These are phyloP conservation scores for Temnothorax ravouxi DNA, from an alignment of 2,888 invertebrate species.

Conservation along the genomic window DNA sequence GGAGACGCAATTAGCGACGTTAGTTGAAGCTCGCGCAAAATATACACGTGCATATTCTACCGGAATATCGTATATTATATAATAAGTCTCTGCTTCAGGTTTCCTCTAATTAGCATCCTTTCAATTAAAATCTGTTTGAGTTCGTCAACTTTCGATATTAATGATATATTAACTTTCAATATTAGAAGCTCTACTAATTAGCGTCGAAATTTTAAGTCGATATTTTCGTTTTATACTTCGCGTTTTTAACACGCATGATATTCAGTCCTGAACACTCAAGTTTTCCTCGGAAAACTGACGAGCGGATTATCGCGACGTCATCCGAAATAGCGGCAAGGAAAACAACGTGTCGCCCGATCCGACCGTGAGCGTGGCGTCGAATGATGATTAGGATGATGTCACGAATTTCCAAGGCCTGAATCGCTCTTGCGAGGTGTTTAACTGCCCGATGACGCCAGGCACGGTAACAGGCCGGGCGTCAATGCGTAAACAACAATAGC, in stretches of 20 bases:
- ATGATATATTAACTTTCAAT: neutral
- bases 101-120: neutral
- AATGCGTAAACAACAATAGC: constrained; percentile 43
- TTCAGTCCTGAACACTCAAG: neutral
- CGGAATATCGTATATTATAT: neutral
- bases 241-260: neutral
- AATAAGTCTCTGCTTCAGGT: neutral
- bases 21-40: neutral
- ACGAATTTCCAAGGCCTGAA: constrained; percentile 76
- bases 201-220: neutral
- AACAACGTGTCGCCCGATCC: neutral
- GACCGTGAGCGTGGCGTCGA: constrained; percentile 18
- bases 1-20: constrained; percentile 3
- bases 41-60: neutral
- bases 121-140: neutral
- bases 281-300: constrained; percentile 7
- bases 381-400: constrained; percentile 69
- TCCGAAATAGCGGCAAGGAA: neutral
- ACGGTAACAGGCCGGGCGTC: constrained; percentile 41
- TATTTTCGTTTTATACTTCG: neutral
- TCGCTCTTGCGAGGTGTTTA: constrained; percentile 72
- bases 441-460: constrained; percentile 73
- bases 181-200: neutral
- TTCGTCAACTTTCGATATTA: neutral
- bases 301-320: neutral